Percentiles rank a stretch among this genome's conserved stretches.
These are phyloP conservation scores for Passer montanus DNA, from an alignment of 2,113 vertebrate genomes.

Conservation along the genomic window DNA sequence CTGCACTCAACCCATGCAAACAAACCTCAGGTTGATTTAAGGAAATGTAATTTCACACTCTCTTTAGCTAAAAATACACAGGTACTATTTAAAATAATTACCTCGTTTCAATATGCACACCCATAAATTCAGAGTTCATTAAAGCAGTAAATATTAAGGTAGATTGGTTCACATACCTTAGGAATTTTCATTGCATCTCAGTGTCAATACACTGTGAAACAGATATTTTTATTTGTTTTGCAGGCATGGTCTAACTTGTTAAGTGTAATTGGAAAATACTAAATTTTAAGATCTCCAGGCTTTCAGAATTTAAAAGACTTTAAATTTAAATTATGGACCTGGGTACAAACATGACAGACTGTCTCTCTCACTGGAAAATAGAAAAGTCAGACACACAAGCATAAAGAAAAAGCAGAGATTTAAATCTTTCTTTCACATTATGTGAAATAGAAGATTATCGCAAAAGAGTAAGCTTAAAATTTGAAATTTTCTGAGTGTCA, in stretches of 20 bases:
- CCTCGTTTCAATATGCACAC: constrained; percentile 13
- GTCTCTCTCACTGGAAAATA: background rate
- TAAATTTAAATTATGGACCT: background rate
- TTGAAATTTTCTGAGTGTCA: background rate
- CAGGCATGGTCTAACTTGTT: background rate
- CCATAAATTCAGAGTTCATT: constrained; percentile 16
- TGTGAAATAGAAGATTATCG: background rate
- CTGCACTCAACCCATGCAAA: background rate
- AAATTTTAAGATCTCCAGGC: background rate
- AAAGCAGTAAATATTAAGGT: constrained; percentile 30
- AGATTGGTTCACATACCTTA: background rate
- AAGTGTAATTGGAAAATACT: background rate
- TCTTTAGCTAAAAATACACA: background rate
- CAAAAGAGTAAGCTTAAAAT: background rate
- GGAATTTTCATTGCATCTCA: background rate
- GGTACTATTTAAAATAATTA: constrained; percentile 50
- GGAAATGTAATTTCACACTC: background rate
- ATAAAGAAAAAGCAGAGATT: background rate
- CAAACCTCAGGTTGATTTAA: background rate
- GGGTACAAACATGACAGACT: background rate
- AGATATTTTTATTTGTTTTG: background rate
- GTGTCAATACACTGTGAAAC: background rate
- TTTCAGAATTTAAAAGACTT: background rate
- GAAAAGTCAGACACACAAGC: background rate
- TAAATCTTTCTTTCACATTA: background rate